phyloP scores from a whole-genome alignment of 2,797 vertebrate genomes.

The Pseudocheirus occidentalis region DNA sequence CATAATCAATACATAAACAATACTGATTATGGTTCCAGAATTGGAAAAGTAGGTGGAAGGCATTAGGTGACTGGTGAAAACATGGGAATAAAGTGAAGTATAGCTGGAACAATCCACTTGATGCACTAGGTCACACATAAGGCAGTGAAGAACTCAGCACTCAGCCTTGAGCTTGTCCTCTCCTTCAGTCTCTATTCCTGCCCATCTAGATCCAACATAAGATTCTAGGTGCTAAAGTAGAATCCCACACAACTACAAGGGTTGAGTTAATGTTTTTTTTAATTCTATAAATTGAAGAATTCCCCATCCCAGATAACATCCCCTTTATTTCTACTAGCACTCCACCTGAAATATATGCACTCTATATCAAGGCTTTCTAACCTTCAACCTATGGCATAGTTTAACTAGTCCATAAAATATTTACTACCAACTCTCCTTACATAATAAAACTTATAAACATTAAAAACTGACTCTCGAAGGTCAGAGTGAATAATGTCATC shows the following conservation, averaged over 20 bases:
- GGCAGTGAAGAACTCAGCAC: neutral
- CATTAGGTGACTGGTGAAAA: neutral
- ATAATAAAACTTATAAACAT: neutral
- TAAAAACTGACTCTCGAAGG: neutral
- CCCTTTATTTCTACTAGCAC: neutral
- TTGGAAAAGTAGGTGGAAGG: neutral
- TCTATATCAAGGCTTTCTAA: neutral
- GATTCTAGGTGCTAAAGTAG: neutral
- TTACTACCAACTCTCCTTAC: neutral
- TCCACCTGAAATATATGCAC: neutral
- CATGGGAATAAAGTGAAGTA: neutral
- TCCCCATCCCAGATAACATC: neutral
- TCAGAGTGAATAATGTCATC: neutral
- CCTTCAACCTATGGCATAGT: neutral
- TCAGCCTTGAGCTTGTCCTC: neutral
- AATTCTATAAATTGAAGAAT: neutral
- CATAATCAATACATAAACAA: neutral
- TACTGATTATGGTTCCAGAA: neutral
- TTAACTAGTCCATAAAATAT: neutral
- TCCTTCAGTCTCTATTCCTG: neutral
- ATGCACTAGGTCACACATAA: neutral
- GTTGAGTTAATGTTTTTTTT: neutral
- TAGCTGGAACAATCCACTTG: neutral
- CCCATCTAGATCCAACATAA: neutral
- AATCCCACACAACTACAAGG: neutral